Base-by-base conservation (phyloP, 2,113 vertebrate genomes). In the Tupaia tana region DNA sequence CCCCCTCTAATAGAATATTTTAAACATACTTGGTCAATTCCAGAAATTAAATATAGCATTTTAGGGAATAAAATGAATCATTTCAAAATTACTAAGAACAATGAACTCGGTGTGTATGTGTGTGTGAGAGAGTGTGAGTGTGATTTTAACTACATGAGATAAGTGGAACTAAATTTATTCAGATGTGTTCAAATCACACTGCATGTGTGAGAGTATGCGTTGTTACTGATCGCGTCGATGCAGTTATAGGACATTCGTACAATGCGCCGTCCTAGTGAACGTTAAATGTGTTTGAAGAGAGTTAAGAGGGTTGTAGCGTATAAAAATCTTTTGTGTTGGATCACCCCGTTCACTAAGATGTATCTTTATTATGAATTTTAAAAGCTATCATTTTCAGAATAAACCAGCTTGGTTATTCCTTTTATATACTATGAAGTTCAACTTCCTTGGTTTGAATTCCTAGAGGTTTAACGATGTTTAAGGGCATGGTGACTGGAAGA, bases 271-370 rank as follows among this genome's bases (percentile, higher is more conserved):
- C 24, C 77, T 94, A 92, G 79, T 81, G 89, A 95, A 14, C 77
- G 93, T 94, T 94, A 95, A 97, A 92, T 96, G 64, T 66, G 73
- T 98, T 93, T 96, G 75, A 95, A 86, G 78, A 95, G 82, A 78
- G 81, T 73, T 19, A 20, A 34, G 31, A 58, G 71, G 8, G 27
- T 2, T 3, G 59, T 88, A 84, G 54, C 77, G 89, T 70, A 78
- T 90, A 69, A 64, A 74, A 54, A 73, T 63, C 85, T 92, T 94
- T 91, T 89, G 74, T 66, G 25, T 71, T 92, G n/a, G 67, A 31
- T 61, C 12, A 97, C 75, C 95, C 61, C 84, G 93, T 95, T 80
- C 67, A 86, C 87, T 96, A 92, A 79, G 27, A 84, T 79, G 2
- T 31, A 73, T 77, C 87, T 94, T 79, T 86, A 70, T 90, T 75